Evolutionary conservation across 2,797 vertebrate species (phyloP).

Genomic region (Falco rusticolus): DNA sequence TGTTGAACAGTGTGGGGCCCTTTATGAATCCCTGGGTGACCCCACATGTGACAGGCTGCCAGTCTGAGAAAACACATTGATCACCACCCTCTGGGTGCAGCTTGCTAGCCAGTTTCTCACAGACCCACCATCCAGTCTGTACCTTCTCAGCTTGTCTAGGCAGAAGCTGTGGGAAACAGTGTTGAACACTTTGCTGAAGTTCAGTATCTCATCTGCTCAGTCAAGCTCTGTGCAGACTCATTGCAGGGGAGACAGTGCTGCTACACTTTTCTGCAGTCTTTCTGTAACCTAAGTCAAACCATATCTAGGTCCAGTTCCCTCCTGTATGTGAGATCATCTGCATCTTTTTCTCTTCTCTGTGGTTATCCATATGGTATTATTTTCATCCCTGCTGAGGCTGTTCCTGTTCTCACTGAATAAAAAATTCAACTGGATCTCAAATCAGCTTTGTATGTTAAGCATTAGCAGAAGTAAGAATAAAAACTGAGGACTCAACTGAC

Average conservation of each 20-base stretch:
- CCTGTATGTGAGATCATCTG: background rate
- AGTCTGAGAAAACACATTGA: background rate
- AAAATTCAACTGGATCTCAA: background rate
- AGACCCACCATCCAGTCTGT: background rate
- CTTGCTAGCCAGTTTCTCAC: background rate
- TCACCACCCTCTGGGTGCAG: background rate
- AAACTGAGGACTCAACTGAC: background rate
- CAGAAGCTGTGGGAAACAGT: background rate
- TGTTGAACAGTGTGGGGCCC: background rate
- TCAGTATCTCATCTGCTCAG: background rate
- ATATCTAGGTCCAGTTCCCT: background rate
- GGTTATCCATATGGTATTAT: background rate
- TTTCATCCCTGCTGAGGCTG: background rate
- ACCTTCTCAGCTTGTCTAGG: background rate
- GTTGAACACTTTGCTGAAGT: background rate
- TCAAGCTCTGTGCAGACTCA: background rate
- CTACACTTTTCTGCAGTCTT: background rate
- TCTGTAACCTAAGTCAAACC: background rate
- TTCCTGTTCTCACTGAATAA: background rate
- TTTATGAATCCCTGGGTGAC: accelerated
- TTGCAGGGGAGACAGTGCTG: background rate
- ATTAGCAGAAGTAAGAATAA: background rate
- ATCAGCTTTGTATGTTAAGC: background rate
- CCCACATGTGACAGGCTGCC: background rate
- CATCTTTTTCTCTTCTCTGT: background rate